phyloP scores from a whole-genome alignment of 1,140 invertebrate species.

The Brachystomella parvula region DNA sequence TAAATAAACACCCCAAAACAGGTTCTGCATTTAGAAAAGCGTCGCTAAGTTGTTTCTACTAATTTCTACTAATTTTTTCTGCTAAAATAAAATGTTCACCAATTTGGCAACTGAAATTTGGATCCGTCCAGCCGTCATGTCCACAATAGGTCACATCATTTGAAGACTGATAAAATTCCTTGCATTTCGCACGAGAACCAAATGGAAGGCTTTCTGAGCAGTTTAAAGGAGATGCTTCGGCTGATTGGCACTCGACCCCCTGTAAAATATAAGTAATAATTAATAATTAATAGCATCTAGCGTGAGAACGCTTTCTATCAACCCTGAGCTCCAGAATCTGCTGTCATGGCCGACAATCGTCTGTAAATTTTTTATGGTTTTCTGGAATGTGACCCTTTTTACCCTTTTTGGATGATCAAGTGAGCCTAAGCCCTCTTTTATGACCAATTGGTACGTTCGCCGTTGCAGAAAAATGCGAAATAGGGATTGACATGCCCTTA shows the following conservation, averaged over 20 bases:
- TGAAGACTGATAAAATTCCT: background rate
- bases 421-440: too few species aligned
- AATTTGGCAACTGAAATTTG: background rate
- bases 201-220: background rate
- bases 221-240: background rate
- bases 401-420: too few species aligned
- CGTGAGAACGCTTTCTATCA: background rate
- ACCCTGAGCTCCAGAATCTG: slow-evolving; percentile 2
- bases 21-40: background rate
- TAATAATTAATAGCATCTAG: background rate
- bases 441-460: too few species aligned
- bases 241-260: background rate
- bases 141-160: background rate
- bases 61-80: background rate
- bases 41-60: background rate
- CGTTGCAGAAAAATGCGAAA: too few species aligned
- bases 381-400: too few species aligned
- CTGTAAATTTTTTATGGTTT: too few species aligned
- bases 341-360: background rate
- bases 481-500: too few species aligned
- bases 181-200: background rate
- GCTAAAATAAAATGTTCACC: background rate
- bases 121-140: background rate
- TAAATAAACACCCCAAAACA: background rate
- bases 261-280: background rate